These are phyloP conservation scores for Temnothorax longispinosus DNA, from an alignment of 1,140 invertebrate species.

Conservation along the genomic window DNA sequence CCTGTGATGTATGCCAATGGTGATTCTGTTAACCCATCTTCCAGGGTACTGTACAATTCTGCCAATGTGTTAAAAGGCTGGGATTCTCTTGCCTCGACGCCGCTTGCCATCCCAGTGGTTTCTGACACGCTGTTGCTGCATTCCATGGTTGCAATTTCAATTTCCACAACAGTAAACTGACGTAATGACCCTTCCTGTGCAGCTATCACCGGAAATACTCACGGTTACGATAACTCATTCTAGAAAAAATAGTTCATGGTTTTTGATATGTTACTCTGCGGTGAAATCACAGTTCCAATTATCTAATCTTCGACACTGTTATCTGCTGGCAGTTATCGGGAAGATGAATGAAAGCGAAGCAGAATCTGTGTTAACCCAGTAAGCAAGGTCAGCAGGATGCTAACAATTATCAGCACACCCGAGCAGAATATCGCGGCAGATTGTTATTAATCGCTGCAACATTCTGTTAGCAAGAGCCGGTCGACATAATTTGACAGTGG, in stretches of 20 bases:
- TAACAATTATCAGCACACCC: neutral
- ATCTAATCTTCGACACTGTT: conserved; percentile 32
- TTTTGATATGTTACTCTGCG: conserved; percentile 13
- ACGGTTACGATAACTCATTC: conserved; percentile 3
- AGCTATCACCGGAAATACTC: conserved; percentile 52
- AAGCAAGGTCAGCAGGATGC: neutral
- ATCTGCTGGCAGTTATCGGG: conserved; percentile 3
- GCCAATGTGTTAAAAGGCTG: conserved; percentile 78
- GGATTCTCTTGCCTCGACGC: conserved; percentile 57
- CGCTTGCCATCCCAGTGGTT: conserved; percentile 35
- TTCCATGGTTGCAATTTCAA: conserved; percentile 60
- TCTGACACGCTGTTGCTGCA: conserved; percentile 13
- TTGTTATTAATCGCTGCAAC: neutral
- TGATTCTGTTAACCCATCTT: conserved; percentile 73
- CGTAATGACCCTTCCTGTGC: conserved; percentile 73
- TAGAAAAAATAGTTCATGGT: conserved; percentile 21
- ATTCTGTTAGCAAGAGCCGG: neutral
- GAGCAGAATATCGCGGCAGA: neutral
- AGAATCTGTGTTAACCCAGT: neutral
- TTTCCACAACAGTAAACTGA: conserved; percentile 67
- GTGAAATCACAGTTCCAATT: neutral
- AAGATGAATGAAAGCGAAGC: neutral
- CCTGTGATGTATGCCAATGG: conserved; percentile 73
- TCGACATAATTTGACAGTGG: neutral
- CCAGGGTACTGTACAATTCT: conserved; percentile 78